Evolutionary conservation across 2,888 invertebrate genomes (phyloP).

Genomic region (Osedax frankpressi): DNA sequence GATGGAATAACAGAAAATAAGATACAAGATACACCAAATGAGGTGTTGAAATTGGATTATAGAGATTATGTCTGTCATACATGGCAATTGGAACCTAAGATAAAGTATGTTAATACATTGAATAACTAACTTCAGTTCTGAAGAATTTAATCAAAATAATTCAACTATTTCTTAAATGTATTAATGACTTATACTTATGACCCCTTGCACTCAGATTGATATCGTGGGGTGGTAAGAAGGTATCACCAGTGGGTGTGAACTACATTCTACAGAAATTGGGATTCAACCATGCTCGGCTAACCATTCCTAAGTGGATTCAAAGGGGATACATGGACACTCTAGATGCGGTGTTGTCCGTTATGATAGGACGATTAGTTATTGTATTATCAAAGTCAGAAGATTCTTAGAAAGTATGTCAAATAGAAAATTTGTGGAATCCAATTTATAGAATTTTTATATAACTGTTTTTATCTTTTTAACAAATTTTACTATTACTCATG

Average conservation of each 20-base stretch:
- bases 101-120: conserved; percentile 40
- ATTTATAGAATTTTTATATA: no score
- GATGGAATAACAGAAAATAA: neutral
- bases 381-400: conserved; percentile 22
- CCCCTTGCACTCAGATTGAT: conserved; percentile 37
- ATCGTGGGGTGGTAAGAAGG: conserved; percentile 80
- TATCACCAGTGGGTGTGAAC: conserved; percentile 95
- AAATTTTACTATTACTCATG: no score
- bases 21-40: conserved; percentile 21
- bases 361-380: conserved; percentile 36
- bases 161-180: no score
- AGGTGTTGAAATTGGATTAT: conserved; percentile 59
- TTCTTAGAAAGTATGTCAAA: no score
- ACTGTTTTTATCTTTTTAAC: no score
- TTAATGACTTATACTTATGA: no score
- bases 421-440: no score
- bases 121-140: no score
- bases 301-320: conserved; percentile 98
- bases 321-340: conserved; percentile 93
- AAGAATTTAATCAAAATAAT: no score
- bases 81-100: conserved; percentile 79
- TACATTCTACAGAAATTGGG: conserved; percentile 93
- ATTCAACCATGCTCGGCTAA: conserved; percentile 89
- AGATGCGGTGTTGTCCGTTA: conserved; percentile 60
- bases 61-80: conserved; percentile 80